Evolutionary conservation across 2,888 invertebrate genomes (phyloP).

Genomic region (Malthinus seriepunctatus): DNA sequence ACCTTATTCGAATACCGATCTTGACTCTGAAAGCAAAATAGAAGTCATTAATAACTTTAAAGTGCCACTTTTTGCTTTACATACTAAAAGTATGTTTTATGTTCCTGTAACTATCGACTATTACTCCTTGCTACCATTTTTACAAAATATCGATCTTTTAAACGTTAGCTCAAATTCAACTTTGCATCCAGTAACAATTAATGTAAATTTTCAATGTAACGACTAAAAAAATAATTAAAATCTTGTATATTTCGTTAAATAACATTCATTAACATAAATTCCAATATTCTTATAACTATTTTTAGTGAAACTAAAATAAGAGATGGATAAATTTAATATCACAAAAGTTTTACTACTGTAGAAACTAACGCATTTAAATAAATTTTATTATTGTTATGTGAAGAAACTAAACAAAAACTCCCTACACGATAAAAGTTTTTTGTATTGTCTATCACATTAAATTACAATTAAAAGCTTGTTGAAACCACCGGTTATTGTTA

Average conservation of each 20-base stretch:
- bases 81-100: slow-evolving; percentile 87
- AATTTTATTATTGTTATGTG: no score
- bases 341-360: not conserved
- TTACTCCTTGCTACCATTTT: slow-evolving; percentile 69
- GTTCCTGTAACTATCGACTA: slow-evolving; percentile 83
- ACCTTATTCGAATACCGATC: not conserved
- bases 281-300: no score
- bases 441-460: no score
- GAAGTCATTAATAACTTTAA: slow-evolving; percentile 53
- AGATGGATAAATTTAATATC: not conserved
- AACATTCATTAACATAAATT: not conserved
- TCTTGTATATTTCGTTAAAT: not conserved
- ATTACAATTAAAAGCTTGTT: no score
- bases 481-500: no score
- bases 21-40: slow-evolving; percentile 6
- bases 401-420: no score
- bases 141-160: slow-evolving; percentile 63
- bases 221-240: slow-evolving; percentile 1
- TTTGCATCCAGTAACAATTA: slow-evolving; percentile 86
- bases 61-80: slow-evolving; percentile 88
- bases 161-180: slow-evolving; percentile 63
- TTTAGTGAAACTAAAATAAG: not conserved
- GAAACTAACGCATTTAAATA: no score
- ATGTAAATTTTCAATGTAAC: slow-evolving; percentile 71
- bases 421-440: no score